phyloP scores from a whole-genome alignment of 1,140 invertebrate genomes.

The Oppia nitens region DNA sequence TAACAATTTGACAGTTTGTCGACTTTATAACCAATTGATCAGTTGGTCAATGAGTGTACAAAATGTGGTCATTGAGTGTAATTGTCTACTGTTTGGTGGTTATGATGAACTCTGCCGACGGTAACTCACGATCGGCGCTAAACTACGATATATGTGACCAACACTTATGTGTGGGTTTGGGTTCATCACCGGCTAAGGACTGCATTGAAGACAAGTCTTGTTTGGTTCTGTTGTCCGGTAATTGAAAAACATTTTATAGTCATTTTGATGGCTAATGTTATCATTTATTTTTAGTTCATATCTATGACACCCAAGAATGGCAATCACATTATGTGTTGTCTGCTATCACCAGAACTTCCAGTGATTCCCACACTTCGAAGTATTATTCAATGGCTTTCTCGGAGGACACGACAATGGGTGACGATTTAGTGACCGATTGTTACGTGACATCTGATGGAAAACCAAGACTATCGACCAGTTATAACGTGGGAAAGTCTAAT shows the following conservation, averaged over 20 bases:
- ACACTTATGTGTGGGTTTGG: neutral
- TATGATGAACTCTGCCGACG: too few relatives aligned
- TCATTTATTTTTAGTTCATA: neutral
- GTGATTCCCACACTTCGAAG: neutral
- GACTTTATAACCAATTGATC: too few relatives aligned
- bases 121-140: neutral
- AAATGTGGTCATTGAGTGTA: too few relatives aligned
- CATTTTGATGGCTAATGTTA: neutral
- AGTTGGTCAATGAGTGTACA: too few relatives aligned
- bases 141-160: neutral
- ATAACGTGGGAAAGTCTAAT: constrained; percentile 6
- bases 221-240: neutral
- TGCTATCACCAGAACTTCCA: neutral
- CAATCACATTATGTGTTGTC: neutral
- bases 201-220: neutral
- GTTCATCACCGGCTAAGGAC: neutral
- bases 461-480: neutral
- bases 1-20: too few relatives aligned
- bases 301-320: neutral
- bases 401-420: constrained; percentile 3
- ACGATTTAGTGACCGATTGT: constrained; percentile 11
- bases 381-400: constrained; percentile 6
- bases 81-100: too few relatives aligned
- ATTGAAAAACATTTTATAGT: neutral
- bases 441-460: neutral